These are phyloP conservation scores for Pectinophora gossypiella DNA, from an alignment of 1,140 invertebrate genomes.

Conservation along the genomic window DNA sequence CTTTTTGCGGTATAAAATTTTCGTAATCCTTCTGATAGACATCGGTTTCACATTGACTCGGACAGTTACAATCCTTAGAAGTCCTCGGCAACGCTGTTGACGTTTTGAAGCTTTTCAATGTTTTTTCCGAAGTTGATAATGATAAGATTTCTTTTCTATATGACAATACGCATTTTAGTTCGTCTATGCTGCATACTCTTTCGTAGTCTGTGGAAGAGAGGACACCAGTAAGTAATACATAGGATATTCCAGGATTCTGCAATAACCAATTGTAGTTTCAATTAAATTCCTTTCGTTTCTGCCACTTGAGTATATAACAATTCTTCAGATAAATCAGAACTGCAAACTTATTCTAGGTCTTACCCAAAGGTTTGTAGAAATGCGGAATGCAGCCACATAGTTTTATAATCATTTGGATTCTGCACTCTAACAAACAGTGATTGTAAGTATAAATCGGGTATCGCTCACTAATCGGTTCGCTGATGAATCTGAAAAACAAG, in stretches of 20 bases:
- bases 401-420: slow-evolving; percentile 75
- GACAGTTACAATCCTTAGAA: slow-evolving; percentile 44
- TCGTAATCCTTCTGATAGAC: slow-evolving; percentile 51
- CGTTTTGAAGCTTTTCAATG: slow-evolving; percentile 23
- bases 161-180: slow-evolving; percentile 40
- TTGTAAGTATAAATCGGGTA: slow-evolving; percentile 81
- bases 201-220: slow-evolving; percentile 38
- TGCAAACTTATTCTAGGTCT: no score
- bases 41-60: slow-evolving; percentile 45
- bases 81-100: slow-evolving; percentile 32
- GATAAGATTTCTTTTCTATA: slow-evolving; percentile 45
- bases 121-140: slow-evolving; percentile 32
- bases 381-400: slow-evolving; percentile 81
- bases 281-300: no score
- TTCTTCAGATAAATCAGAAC: neutral
- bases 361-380: slow-evolving; percentile 71
- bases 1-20: slow-evolving; percentile 19
- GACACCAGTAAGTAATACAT: no score
- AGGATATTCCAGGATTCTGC: no score
- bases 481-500: slow-evolving; percentile 55
- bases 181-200: slow-evolving; percentile 39
- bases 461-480: slow-evolving; percentile 75
- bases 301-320: no score
- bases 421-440: slow-evolving; percentile 79
- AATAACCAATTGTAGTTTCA: no score